A percentile compares a stretch with the other conserved stretches of the same genome.
phyloP scores from a whole-genome alignment of 2,797 vertebrate species.

The Pangasius sanitwongsei region DNA sequence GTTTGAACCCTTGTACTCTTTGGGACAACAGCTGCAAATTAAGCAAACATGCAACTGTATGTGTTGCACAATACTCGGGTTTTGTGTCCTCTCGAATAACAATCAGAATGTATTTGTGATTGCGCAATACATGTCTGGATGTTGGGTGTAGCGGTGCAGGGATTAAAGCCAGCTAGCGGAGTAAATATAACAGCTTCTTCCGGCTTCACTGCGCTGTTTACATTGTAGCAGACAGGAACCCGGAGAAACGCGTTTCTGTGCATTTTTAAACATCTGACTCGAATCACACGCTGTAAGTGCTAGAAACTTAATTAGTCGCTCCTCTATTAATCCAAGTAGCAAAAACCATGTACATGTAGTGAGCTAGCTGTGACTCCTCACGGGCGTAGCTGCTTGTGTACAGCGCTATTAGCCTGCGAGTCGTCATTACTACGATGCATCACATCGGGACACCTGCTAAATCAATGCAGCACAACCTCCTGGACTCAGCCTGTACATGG shows the following conservation, averaged over 20 bases:
- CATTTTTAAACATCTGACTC: background rate
- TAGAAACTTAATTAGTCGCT: no score
- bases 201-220: conserved; percentile 11
- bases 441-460: conserved; percentile 43
- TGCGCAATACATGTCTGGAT: background rate
- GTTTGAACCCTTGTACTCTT: background rate
- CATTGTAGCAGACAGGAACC: background rate
- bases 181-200: conserved; percentile 3
- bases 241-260: background rate
- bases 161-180: background rate
- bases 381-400: conserved; percentile 9
- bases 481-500: conserved; percentile 8
- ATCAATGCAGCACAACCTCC: conserved; percentile 10
- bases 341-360: background rate
- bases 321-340: background rate
- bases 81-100: background rate
- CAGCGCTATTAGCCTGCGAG: conserved; percentile 20
- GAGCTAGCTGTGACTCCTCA: no score
- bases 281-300: background rate
- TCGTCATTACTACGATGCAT: conserved; percentile 32
- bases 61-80: no score
- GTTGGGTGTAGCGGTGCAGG: background rate
- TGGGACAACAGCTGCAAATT: background rate
- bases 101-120: background rate
- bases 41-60: background rate